Percentiles rank a stretch among this genome's conserved stretches.
phyloP scores from a whole-genome alignment of 2,113 vertebrate genomes.

The Cephalopholis sonnerati region DNA sequence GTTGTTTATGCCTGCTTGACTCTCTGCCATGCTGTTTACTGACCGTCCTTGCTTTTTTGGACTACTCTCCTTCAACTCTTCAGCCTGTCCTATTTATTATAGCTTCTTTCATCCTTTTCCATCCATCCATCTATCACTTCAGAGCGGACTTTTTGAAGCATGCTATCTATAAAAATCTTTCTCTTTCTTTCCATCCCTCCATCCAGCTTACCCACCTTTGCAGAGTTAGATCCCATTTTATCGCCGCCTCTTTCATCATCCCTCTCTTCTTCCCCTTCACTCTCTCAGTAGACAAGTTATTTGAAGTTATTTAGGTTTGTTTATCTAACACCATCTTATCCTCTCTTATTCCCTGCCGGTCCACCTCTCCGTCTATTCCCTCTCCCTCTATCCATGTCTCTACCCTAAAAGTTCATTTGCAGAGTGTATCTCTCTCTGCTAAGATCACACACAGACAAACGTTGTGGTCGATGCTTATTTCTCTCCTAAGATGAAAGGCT shows the following conservation, averaged over 20 bases:
- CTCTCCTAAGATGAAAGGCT: conserved; percentile 46
- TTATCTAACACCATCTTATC: conserved; percentile 20
- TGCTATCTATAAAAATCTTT: conserved; percentile 20
- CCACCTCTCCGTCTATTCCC: conserved; percentile 2
- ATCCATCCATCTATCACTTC: conserved; percentile 31
- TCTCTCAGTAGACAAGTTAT: conserved; percentile 1
- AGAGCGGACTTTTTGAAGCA: conserved; percentile 33
- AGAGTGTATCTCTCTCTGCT: not conserved
- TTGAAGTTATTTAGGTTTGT: conserved; percentile 35
- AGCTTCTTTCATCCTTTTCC: conserved; percentile 41
- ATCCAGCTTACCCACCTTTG: conserved; percentile 50
- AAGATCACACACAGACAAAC: conserved; percentile 41
- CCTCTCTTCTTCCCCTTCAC: not conserved
- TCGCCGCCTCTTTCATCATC: conserved; percentile 14
- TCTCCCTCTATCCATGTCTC: conserved; percentile 4
- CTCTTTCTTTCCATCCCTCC: conserved; percentile 30
- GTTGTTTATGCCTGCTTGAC: conserved; percentile 57
- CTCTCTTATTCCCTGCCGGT: conserved; percentile 8
- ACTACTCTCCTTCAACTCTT: conserved; percentile 64
- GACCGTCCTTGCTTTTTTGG: conserved; percentile 53
- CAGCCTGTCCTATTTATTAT: conserved; percentile 38
- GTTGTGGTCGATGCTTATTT: conserved; percentile 36
- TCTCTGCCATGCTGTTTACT: conserved; percentile 56
- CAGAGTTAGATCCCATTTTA: conserved; percentile 5
- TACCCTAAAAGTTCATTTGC: conserved; percentile 24